Evolutionary conservation across 2,797 vertebrate genomes (phyloP), one percentile per base, ranked within the genome.

Genomic region (Cuculus canorus): DNA sequence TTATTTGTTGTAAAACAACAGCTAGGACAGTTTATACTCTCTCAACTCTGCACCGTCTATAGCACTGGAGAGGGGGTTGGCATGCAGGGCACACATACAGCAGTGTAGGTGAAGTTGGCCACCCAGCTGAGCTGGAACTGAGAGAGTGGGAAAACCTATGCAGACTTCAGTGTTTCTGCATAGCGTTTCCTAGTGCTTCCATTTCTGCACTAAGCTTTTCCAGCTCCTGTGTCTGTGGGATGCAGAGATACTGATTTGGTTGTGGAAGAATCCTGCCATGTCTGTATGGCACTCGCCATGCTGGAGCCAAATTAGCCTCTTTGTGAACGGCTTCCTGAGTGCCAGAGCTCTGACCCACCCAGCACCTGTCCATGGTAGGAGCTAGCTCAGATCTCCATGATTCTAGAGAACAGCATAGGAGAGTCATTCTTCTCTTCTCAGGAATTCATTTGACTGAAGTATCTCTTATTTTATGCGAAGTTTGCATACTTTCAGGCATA

Each of bases 221-320:
- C 33, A 52, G n/a, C 41, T 79, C 10, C 18, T 2, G 5, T n/a
- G 25, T 37, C 69, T 47, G n/a, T 25, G 50, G 61, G 43, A 23
- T 61, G 37, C 48, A 71, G n/a, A 73, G 66, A 35, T 12, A 21
- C 52, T 60, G 53, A 22, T 0, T 0, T 37, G 37, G 25, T 17
- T 43, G 13, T 80, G 39, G 47, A 60, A 43, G 45, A 66, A 24
- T 71, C 18, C 61, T 78, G 60, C 72, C 47, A 28, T 13, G 17
- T 50, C 32, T n/a, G 5, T 28, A 4, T 19, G 37, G 84, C 66
- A 45, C 2, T 2, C 14, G 19, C 28, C 47, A 5, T 3, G 1
- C 30, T 70, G 56, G 35, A 70, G 63, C 37, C 33, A 65, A 33
- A 47, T 10, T 0, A 37, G 33, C 19, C 52, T 59, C 39, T 64